phyloP scores from a whole-genome alignment of 2,113 vertebrate genomes.

The Lanius collurio region DNA sequence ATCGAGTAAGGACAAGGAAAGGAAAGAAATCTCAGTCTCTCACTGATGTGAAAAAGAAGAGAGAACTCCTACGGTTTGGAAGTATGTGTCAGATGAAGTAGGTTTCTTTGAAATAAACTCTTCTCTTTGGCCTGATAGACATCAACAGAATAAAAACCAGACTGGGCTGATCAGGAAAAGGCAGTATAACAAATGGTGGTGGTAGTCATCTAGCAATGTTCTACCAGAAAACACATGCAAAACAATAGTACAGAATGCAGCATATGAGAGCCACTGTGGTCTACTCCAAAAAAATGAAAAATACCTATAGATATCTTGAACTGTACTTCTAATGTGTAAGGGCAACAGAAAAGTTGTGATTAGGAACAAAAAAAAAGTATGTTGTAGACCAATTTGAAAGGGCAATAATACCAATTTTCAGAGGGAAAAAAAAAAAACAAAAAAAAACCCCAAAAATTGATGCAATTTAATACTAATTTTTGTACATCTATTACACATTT shows the following conservation, averaged over 20 bases:
- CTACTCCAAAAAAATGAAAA: background rate
- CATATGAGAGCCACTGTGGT: background rate
- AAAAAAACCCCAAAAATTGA: background rate
- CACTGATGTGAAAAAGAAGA: background rate
- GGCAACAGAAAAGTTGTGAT: background rate
- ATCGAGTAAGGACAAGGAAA: background rate
- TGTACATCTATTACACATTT: background rate
- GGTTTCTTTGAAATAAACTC: background rate
- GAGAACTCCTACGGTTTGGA: background rate
- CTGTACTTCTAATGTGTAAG: background rate
- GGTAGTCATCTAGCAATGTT: background rate
- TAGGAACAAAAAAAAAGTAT: background rate
- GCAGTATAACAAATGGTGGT: background rate
- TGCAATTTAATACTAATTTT: rapidly evolving
- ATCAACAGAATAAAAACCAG: background rate
- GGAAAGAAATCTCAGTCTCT: background rate
- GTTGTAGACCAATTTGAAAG: background rate
- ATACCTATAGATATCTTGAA: background rate
- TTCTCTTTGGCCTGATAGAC: background rate
- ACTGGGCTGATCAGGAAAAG: background rate
- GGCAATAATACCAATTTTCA: background rate
- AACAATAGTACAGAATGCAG: background rate
- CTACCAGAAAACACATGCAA: background rate
- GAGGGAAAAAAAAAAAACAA: background rate
- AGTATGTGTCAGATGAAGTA: background rate